Base-by-base conservation (phyloP, 2,113 vertebrate genomes). In the Gobiocypris rarus region DNA sequence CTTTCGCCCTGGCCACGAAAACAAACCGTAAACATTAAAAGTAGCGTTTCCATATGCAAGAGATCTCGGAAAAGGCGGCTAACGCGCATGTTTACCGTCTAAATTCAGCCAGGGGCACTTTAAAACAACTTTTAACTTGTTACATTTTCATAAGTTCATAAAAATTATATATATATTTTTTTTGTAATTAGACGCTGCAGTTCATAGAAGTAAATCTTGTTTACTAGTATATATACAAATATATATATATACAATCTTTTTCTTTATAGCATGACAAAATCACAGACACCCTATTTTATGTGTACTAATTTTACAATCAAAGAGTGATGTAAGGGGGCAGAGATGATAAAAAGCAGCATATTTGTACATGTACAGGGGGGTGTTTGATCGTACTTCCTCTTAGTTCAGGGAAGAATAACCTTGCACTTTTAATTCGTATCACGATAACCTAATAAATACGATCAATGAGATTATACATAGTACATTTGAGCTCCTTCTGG, bases 171-270 rank as follows among this genome's bases (percentile, higher is more conserved):
- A 7, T 58, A 38, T 38, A 38, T 69, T 28, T 82, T 92, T 92
- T 90, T 87, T 86, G 85, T 93, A 92, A 76, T 92, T 92, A 90
- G 89, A 89, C 89, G 90, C 87, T 92, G 91, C 85, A 91, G 85
- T 89, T 91, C 88, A 91, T 88, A 93, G 89, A 91, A 90, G 70
- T 84, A 75, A 63, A 24, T 76, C 90, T 91, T 86, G 91, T 93
- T 92, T 91, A 92, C 92, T 93, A 89, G 91, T 92, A 91, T 92
- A 92, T 91, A 92, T 91, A 92, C 88, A 92, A 88, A 91, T 93
- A 93, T 92, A 93, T 91, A 94, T 91, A 93, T 91, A 93, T 78
- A 85, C 75, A 85, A 77, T 84, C 28, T 76, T 77, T 88, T 91
- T 88, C 92, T 88, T 88, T 90, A 85, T 91, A 70, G 81, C 90